These are phyloP conservation scores for Mustela nigripes DNA, from an alignment of 2,113 vertebrate genomes.

Conservation along the genomic window DNA sequence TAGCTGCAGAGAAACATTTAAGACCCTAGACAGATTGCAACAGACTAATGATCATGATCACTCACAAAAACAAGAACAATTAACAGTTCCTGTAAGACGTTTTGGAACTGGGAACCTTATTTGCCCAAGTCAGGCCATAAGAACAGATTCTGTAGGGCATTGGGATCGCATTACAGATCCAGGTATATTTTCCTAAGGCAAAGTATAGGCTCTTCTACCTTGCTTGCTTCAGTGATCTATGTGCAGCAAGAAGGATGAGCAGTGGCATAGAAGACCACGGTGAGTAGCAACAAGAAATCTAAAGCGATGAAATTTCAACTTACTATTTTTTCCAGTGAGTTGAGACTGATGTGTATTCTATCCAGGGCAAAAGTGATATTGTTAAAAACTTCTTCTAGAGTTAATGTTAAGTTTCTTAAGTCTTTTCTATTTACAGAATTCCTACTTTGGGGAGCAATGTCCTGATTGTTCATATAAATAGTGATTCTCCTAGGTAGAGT, in stretches of 20 bases:
- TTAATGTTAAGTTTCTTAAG: not conserved
- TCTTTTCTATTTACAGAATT: not conserved
- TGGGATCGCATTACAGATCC: not conserved
- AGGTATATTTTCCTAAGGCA: not conserved
- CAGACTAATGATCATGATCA: not conserved
- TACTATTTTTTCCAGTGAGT: not conserved
- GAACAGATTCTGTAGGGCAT: not conserved
- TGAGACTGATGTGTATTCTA: not conserved
- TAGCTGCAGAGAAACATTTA: not conserved
- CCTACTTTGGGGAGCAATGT: not conserved
- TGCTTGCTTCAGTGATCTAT: not conserved
- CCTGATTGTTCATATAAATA: slow-evolving; percentile 10
- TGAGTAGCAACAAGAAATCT: not conserved
- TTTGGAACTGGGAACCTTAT: not conserved
- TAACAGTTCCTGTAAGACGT: not conserved
- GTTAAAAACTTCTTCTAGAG: not conserved
- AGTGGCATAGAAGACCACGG: not conserved
- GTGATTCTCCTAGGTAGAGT: not conserved
- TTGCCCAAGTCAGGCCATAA: not conserved
- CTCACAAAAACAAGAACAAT: not conserved
- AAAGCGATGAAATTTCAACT: not conserved
- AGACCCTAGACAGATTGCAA: not conserved
- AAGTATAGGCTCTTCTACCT: not conserved
- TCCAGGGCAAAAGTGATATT: not conserved
- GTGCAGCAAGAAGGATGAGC: not conserved